phyloP scores from a whole-genome alignment of 2,888 invertebrate species.

The Ommatoiulus sabulosus region DNA sequence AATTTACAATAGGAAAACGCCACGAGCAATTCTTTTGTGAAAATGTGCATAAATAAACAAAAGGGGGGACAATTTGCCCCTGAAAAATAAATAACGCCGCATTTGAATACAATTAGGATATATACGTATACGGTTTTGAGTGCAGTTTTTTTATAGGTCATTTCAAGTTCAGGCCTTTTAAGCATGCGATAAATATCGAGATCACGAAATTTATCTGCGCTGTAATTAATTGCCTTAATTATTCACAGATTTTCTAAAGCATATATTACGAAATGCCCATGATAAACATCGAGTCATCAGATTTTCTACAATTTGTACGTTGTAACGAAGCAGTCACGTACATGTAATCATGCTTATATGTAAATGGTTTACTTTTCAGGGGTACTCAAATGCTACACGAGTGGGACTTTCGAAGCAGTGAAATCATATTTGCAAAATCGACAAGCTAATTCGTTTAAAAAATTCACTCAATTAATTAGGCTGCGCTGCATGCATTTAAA shows the following conservation, averaged over 20 bases:
- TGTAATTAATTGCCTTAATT: background rate
- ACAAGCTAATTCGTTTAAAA: no score
- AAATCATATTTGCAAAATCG: no score
- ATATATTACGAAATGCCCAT: no score
- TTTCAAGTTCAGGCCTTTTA: conserved; percentile 18
- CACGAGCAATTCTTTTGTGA: conserved; percentile 47
- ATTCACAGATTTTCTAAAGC: background rate
- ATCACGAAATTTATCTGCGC: background rate
- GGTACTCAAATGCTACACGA: no score
- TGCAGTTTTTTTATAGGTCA: background rate
- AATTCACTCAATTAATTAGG: no score
- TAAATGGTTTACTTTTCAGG: no score
- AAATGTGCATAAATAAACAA: conserved; percentile 48
- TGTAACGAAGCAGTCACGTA: no score
- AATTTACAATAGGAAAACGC: conserved; percentile 48
- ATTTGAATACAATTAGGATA: conserved; percentile 31
- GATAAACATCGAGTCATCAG: no score
- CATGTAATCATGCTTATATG: no score
- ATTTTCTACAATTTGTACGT: no score
- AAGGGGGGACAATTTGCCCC: conserved; percentile 29
- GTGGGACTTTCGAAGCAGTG: no score
- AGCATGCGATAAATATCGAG: background rate
- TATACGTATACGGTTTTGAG: background rate
- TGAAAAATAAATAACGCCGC: conserved; percentile 37
- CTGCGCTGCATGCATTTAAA: no score